Percentiles rank a stretch among this genome's conserved stretches.
Evolutionary conservation across 2,113 vertebrate genomes (phyloP).

Genomic region (Choloepus hoffmanni): DNA sequence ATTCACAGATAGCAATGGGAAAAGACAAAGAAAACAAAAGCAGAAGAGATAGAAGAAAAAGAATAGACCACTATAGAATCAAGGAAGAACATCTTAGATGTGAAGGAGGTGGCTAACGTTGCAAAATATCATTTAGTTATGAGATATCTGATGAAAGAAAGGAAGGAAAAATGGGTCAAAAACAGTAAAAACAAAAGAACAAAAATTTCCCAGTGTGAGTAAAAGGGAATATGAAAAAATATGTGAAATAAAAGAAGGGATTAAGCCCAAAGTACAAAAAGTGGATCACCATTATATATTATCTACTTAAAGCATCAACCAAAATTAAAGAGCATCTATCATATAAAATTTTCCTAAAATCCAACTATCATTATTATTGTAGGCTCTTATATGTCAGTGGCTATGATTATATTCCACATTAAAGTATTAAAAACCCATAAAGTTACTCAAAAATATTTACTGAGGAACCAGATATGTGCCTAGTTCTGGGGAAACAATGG

Average conservation of each 20-base stretch:
- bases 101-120: neutral
- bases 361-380: conserved; percentile 18
- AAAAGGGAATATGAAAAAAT: neutral
- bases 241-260: neutral
- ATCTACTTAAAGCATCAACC: neutral
- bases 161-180: neutral
- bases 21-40: neutral
- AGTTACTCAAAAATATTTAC: conserved; percentile 1
- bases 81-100: neutral
- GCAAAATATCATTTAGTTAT: neutral
- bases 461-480: neutral
- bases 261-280: neutral
- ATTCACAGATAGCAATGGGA: neutral
- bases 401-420: neutral
- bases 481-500: neutral
- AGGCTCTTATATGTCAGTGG: conserved; percentile 11
- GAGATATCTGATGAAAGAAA: neutral
- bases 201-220: neutral
- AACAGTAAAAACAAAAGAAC: neutral
- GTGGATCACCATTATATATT: neutral
- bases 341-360: conserved; percentile 20
- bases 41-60: neutral
- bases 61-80: neutral
- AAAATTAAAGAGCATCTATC: neutral
- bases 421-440: neutral